A percentile compares a stretch with the other conserved stretches of the same genome.
Evolutionary conservation across 2,888 invertebrate species (phyloP).

Genomic region (Vesta saturnalis): DNA sequence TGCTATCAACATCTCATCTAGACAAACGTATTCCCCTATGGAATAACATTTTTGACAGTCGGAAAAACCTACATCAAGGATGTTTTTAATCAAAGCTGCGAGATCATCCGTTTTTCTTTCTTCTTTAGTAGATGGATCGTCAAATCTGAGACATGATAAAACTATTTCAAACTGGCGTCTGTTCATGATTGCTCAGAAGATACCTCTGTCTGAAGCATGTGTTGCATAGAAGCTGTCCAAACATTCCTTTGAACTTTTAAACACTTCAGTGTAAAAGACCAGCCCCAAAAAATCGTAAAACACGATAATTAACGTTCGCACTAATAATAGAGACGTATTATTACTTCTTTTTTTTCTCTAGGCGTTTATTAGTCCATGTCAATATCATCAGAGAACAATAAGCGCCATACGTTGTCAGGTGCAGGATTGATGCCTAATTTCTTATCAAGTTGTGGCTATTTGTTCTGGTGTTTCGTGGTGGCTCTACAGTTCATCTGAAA

Average conservation of each 20-base stretch:
- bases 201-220: slow-evolving; percentile 2
- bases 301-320: background rate
- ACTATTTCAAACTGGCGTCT: background rate
- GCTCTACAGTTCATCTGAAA: background rate
- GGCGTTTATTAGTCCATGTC: slow-evolving; percentile 2
- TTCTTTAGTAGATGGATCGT: background rate
- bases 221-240: slow-evolving; percentile 5
- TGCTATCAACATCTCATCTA: slow-evolving; percentile 12
- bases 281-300: slow-evolving; percentile 4
- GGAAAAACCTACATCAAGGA: background rate
- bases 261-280: slow-evolving; percentile 5
- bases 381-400: slow-evolving; percentile 4
- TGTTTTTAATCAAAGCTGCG: background rate
- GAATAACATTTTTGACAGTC: slow-evolving; percentile 11
- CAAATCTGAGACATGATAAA: slow-evolving; percentile 7
- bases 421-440: background rate
- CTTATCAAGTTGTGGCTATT: background rate
- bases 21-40: slow-evolving; percentile 7
- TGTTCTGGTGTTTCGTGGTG: slow-evolving; percentile 10
- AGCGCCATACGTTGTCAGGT: background rate
- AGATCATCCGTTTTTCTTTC: slow-evolving; percentile 5
- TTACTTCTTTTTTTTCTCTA: background rate
- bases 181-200: slow-evolving; percentile 1
- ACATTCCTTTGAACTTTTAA: background rate
- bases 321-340: background rate